A percentile compares a stretch with the other conserved stretches of the same genome.
These are phyloP conservation scores for Atopsyche davidsoni DNA, from an alignment of 1,140 invertebrate species.

Conservation along the genomic window DNA sequence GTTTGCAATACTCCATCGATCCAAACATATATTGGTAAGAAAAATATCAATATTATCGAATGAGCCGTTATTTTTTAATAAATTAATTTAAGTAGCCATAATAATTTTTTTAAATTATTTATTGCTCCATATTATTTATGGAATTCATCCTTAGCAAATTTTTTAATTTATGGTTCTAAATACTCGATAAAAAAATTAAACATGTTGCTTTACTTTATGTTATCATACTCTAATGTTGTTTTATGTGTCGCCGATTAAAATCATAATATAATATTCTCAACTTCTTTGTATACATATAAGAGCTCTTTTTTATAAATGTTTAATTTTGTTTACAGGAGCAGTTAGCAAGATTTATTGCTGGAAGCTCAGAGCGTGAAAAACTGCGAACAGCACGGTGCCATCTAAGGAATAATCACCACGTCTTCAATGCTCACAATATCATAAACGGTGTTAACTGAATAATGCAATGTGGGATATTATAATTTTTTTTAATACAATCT, in stretches of 20 bases:
- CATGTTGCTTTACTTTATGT: neutral
- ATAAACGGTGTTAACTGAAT: constrained; percentile 50
- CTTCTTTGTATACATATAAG: neutral
- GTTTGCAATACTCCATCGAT: constrained; percentile 38
- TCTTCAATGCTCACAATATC: constrained; percentile 43
- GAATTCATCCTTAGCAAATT: neutral
- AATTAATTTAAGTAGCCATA: neutral
- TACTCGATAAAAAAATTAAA: neutral
- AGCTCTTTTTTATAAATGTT: neutral
- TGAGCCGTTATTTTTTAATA: neutral
- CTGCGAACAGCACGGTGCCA: constrained; percentile 34
- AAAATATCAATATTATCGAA: neutral
- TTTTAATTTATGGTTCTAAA: neutral
- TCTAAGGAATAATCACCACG: constrained; percentile 44
- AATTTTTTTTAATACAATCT: no score
- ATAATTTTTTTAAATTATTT: neutral
- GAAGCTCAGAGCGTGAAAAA: constrained; percentile 50
- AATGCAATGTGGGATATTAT: neutral
- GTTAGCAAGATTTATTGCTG: constrained; percentile 51
- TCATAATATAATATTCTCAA: constrained; percentile 1
- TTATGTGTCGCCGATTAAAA: constrained; percentile 1
- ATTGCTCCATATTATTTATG: constrained; percentile 2
- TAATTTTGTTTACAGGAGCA: constrained; percentile 43
- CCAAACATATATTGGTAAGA: constrained; percentile 41
- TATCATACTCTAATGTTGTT: neutral